These are phyloP conservation scores for Trissoscelio sp. DNA, from an alignment of 2,888 invertebrate genomes.

Conservation along the genomic window DNA sequence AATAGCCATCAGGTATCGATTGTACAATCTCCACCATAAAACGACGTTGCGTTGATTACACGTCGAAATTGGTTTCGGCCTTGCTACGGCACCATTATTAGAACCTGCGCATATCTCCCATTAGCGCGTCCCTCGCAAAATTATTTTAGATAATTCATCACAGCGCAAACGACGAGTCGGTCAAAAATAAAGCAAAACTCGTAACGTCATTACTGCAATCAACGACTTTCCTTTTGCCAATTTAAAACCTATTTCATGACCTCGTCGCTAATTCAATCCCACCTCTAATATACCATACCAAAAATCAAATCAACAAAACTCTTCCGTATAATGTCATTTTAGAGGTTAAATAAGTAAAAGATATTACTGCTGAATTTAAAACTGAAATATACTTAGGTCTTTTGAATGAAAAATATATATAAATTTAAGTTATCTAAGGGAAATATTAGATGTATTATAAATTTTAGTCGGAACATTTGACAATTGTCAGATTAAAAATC, in stretches of 20 bases:
- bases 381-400: too few species aligned
- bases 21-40: constrained; percentile 37
- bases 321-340: background rate
- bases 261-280: constrained; percentile 32
- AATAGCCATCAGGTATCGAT: constrained; percentile 23
- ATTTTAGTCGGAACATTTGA: too few species aligned
- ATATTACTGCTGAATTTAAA: too few species aligned
- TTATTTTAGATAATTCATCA: constrained; percentile 32
- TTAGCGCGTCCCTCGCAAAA: constrained; percentile 18
- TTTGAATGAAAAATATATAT: too few species aligned
- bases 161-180: constrained; percentile 1
- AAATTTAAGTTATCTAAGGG: too few species aligned
- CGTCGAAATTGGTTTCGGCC: constrained; percentile 37
- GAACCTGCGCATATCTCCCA: constrained; percentile 12
- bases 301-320: constrained; percentile 35
- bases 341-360: constrained; percentile 1
- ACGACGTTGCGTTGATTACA: constrained; percentile 36
- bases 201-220: constrained; percentile 29
- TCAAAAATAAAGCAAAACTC: constrained; percentile 24
- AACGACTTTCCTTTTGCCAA: constrained; percentile 43
- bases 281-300: constrained; percentile 28
- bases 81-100: constrained; percentile 41
- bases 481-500: too few species aligned
- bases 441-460: too few species aligned
- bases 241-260: constrained; percentile 53